A percentile compares a stretch with the other conserved stretches of the same genome.
Evolutionary conservation across 2,797 vertebrate genomes (phyloP).

Genomic region (Nyctibius grandis): DNA sequence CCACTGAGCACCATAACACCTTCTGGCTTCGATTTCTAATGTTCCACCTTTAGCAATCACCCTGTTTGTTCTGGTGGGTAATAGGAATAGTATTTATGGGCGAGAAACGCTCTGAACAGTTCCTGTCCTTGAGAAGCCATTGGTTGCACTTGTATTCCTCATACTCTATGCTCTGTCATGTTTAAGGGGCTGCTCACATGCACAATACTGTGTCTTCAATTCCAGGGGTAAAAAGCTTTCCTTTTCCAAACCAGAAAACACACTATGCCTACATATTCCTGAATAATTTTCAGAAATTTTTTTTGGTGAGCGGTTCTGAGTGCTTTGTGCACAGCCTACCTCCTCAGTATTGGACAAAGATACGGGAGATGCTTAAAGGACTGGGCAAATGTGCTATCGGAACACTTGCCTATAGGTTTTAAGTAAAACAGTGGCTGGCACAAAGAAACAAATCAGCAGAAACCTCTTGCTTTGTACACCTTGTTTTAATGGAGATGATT

Average conservation of each 20-base stretch:
- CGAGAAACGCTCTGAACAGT: not conserved
- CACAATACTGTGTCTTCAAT: not conserved
- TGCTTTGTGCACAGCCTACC: not conserved
- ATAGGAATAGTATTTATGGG: slow-evolving; percentile 20
- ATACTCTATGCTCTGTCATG: not conserved
- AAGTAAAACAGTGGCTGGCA: not conserved
- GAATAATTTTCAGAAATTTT: not conserved
- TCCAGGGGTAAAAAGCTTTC: not conserved
- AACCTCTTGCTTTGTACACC: not conserved
- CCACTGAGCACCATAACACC: not conserved
- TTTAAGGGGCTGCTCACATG: not conserved
- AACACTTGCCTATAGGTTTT: not conserved
- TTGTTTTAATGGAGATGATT: not conserved
- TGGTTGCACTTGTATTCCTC: not conserved
- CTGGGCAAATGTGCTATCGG: not conserved
- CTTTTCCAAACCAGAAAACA: not conserved
- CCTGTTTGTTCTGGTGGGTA: slow-evolving; percentile 1
- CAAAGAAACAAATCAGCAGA: not conserved
- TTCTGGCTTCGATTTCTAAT: slow-evolving; percentile 44
- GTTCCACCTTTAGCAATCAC: slow-evolving; percentile 10
- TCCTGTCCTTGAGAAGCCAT: slow-evolving; percentile 43
- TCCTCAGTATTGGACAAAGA: not conserved
- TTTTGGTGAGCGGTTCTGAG: not conserved
- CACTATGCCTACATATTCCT: not conserved
- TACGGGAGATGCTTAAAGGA: not conserved